Evolutionary conservation across 2,888 invertebrate species (phyloP).

Genomic region (Chrysina gloriosa): DNA sequence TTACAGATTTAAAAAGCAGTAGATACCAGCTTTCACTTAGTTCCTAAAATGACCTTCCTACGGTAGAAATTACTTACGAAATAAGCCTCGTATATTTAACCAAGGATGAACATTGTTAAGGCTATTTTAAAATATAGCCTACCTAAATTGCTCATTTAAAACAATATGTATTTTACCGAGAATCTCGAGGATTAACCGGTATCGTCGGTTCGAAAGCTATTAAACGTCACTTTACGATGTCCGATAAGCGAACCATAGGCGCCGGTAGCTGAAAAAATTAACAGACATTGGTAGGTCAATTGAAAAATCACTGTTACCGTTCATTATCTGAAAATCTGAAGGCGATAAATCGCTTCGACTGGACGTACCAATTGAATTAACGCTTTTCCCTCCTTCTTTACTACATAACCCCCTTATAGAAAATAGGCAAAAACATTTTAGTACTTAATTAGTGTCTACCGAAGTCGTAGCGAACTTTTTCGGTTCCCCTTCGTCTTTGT

Average conservation of each 20-base stretch:
- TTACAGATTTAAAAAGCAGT: too few relatives aligned
- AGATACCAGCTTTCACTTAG: too few relatives aligned
- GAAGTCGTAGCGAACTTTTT: conserved; percentile 36
- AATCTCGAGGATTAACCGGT: conserved; percentile 24
- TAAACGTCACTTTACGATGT: conserved; percentile 52
- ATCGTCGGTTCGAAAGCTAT: conserved; percentile 34
- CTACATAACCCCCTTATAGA: conserved; percentile 1
- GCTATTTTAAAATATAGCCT: conserved; percentile 36
- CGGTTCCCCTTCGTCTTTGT: conserved; percentile 4
- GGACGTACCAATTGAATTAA: conserved; percentile 32
- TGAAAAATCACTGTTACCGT: conserved; percentile 54
- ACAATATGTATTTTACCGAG: conserved; percentile 35
- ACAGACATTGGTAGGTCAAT: conserved; percentile 56
- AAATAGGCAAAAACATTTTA: conserved; percentile 46
- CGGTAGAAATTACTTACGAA: too few relatives aligned
- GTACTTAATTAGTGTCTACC: conserved; percentile 55
- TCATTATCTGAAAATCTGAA: conserved; percentile 54
- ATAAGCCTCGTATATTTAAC: conserved; percentile 6
- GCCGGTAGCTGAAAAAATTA: conserved; percentile 50
- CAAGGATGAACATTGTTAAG: conserved; percentile 1
- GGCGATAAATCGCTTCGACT: conserved; percentile 51
- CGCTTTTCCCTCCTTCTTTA: conserved; percentile 9
- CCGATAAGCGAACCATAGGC: conserved; percentile 56
- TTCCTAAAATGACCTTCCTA: too few relatives aligned
- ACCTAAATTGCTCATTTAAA: conserved; percentile 37